A percentile compares a stretch with the other conserved stretches of the same genome.
Evolutionary conservation across 2,797 vertebrate genomes (phyloP).

Genomic region (Champsocephalus esox): DNA sequence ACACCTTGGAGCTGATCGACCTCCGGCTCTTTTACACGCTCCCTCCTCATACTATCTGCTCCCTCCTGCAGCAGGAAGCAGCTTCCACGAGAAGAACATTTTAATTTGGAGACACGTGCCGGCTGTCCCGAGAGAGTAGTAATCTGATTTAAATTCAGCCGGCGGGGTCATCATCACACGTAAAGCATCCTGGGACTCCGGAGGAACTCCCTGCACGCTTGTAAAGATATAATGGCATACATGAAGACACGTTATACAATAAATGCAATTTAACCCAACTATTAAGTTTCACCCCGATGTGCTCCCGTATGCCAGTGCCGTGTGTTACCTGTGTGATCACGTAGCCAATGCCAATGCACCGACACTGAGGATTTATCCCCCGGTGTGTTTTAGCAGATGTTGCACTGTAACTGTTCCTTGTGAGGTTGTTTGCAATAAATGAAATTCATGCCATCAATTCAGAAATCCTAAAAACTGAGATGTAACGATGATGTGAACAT

Average conservation of each 20-base stretch:
- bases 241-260: not conserved
- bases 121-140: constrained; percentile 52
- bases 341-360: no score
- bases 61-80: constrained; percentile 38
- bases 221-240: constrained; percentile 26
- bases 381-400: no score
- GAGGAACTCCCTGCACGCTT: constrained; percentile 39
- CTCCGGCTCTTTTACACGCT: constrained; percentile 30
- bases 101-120: constrained; percentile 63
- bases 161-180: constrained; percentile 64
- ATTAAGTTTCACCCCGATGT: no score
- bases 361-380: no score
- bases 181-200: constrained; percentile 52
- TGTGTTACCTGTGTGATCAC: no score
- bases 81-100: constrained; percentile 52
- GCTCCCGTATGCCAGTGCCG: no score
- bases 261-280: not conserved
- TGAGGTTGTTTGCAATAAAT: no score
- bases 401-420: no score
- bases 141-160: constrained; percentile 77
- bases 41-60: constrained; percentile 28
- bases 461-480: no score
- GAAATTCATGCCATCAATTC: no score
- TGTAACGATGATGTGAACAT: no score
- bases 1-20: constrained; percentile 29